Evolutionary conservation across 2,113 vertebrate genomes (phyloP).

Genomic region (Falcunculus frontatus): DNA sequence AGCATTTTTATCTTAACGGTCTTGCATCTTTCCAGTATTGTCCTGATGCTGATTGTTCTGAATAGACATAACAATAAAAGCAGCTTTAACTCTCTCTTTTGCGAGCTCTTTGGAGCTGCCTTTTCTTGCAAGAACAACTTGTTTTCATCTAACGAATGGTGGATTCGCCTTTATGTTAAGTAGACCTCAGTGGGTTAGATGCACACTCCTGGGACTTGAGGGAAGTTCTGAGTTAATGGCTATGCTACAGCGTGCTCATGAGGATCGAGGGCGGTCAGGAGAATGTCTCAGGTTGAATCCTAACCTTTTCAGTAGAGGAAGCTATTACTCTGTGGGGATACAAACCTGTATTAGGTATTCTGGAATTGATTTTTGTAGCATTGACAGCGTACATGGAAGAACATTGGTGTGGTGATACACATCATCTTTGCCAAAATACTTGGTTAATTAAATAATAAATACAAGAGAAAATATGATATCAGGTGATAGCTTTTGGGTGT

Average conservation of each 20-base stretch:
- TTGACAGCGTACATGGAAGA: not conserved
- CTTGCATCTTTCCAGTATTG: not conserved
- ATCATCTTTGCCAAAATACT: not conserved
- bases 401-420: fast-evolving
- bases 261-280: not conserved
- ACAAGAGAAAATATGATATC: not conserved
- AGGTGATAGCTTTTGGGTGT: not conserved
- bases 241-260: fast-evolving
- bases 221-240: not conserved
- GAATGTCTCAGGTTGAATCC: not conserved
- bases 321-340: not conserved
- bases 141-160: not conserved
- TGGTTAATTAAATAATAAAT: not conserved
- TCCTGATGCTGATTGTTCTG: not conserved
- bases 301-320: not conserved
- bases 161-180: not conserved
- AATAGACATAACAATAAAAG: not conserved
- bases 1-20: not conserved
- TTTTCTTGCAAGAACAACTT: not conserved
- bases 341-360: fast-evolving
- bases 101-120: not conserved
- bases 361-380: not conserved
- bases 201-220: not conserved
- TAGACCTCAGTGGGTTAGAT: not conserved
- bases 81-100: not conserved